Evolutionary conservation across 2,113 vertebrate species (phyloP).

Genomic region (Calyptommatus sinebrachiatus): DNA sequence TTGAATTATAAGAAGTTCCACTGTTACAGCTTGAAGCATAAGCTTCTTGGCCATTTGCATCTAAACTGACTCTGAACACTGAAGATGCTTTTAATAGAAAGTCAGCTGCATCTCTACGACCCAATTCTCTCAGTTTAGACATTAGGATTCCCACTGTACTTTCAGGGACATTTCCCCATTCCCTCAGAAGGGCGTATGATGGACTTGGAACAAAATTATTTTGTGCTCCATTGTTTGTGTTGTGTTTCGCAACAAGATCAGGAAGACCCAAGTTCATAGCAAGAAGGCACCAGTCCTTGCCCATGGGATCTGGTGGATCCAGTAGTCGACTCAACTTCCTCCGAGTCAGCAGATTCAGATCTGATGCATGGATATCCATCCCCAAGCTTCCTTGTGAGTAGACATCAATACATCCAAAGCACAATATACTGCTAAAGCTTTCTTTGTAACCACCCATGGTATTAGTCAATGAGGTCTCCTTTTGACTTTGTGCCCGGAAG

Average conservation of each 20-base stretch:
- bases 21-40: constrained; percentile 91
- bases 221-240: constrained; percentile 74
- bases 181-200: constrained; percentile 84
- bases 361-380: constrained; percentile 84
- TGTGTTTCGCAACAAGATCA: constrained; percentile 91
- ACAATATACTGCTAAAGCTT: constrained; percentile 92
- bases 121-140: constrained; percentile 90
- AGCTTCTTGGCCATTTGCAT: constrained; percentile 78
- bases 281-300: constrained; percentile 98
- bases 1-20: constrained; percentile 93
- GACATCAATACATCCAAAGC: constrained; percentile 89
- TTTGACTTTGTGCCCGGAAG: constrained; percentile 86
- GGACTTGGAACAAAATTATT: constrained; percentile 82
- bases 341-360: constrained; percentile 85
- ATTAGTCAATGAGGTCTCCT: constrained; percentile 88
- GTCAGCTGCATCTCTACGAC: constrained; percentile 92
- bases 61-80: constrained; percentile 88
- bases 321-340: constrained; percentile 91
- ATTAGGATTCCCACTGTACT: constrained; percentile 91
- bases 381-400: constrained; percentile 89
- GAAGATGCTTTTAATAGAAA: constrained; percentile 90
- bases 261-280: constrained; percentile 97
- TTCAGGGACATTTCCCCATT: constrained; percentile 84
- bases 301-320: constrained; percentile 93
- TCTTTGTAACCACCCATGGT: constrained; percentile 97